These are phyloP conservation scores for Thalassaphorura encarpata DNA, from an alignment of 1,140 invertebrate species.

Conservation along the genomic window DNA sequence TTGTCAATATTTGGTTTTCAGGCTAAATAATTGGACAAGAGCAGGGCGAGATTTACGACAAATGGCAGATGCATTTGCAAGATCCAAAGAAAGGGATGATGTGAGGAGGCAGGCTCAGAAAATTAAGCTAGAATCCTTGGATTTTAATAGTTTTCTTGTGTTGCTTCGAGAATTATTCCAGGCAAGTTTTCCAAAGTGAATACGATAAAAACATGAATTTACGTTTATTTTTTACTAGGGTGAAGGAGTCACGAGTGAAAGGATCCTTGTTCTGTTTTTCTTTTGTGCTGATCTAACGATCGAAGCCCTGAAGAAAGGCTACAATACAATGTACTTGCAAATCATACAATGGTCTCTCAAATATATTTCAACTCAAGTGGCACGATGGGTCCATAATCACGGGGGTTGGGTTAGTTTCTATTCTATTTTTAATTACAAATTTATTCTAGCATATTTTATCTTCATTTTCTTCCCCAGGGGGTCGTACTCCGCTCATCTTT, in stretches of 20 bases:
- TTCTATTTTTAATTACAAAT: neutral
- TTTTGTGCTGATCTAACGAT: constrained; percentile 42
- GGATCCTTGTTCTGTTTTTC: constrained; percentile 41
- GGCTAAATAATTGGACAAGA: constrained; percentile 18
- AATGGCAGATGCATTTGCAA: constrained; percentile 29
- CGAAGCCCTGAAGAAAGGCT: constrained; percentile 27
- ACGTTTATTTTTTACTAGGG: constrained; percentile 17
- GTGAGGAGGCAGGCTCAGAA: constrained; percentile 20
- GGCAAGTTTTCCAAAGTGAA: constrained; percentile 6
- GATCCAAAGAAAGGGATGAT: constrained; percentile 18
- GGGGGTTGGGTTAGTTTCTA: constrained; percentile 36
- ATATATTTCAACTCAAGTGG: constrained; percentile 35
- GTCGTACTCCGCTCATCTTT: constrained; percentile 20
- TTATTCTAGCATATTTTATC: neutral
- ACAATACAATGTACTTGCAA: constrained; percentile 29
- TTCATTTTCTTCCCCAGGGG: constrained; percentile 14
- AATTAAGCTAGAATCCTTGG: constrained; percentile 16
- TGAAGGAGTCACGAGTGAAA: constrained; percentile 36
- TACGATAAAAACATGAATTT: neutral
- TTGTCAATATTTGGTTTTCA: neutral
- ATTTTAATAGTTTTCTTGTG: constrained; percentile 21
- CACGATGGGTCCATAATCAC: constrained; percentile 35
- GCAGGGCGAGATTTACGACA: constrained; percentile 26
- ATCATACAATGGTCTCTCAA: constrained; percentile 36
- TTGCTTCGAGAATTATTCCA: constrained; percentile 30